Evolutionary conservation across 2,888 invertebrate species (phyloP), one percentile per base, ranked within the genome.

Genomic region (Tiliacea citrago): DNA sequence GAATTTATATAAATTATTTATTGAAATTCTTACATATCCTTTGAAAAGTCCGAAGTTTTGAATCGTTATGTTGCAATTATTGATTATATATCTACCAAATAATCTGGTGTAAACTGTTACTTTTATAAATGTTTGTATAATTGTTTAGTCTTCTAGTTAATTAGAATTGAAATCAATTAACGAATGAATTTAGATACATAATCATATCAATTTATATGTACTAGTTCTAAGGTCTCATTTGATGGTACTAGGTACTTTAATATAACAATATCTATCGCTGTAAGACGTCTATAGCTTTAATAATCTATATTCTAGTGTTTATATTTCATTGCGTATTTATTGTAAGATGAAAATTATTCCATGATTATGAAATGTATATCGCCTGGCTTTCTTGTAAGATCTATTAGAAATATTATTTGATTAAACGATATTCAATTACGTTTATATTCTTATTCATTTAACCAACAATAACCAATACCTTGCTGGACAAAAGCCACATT

Each of bases 331-430:
- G 87, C 82, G 63, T 87, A 82, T 75, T 81, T 87, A 82, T 75
- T 81, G 61, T 88, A 87, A 80, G 73, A 81, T 83, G 75, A 85
- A 60, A 76, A 84, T 62, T 81, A 87, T 86, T 86, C 82, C 84
- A 81, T 83, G 66, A 86, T 75, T 80, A 89, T 86, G 74, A 88
- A 88, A 80, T 86, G 85, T 90, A 90, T 91, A 91, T 91, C 90
- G 92, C 92, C 91, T 90, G 89, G 92, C 93, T 93, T 93, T 90
- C 89, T 86, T 90, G 88, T 91, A 92, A 91, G 90, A 90, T 91
- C 89, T 91, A 90, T 90, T 94, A 92, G 91, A 91, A 90, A 89
- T 92, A 90, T 90, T 89, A 85, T 86, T 90, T 90, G 85, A 92
- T 91, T 93, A 93, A 93, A 94, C 82, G 81, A 91, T 89, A 90